Evolutionary conservation across 2,113 vertebrate genomes (phyloP).

Genomic region (Carollia perspicillata): DNA sequence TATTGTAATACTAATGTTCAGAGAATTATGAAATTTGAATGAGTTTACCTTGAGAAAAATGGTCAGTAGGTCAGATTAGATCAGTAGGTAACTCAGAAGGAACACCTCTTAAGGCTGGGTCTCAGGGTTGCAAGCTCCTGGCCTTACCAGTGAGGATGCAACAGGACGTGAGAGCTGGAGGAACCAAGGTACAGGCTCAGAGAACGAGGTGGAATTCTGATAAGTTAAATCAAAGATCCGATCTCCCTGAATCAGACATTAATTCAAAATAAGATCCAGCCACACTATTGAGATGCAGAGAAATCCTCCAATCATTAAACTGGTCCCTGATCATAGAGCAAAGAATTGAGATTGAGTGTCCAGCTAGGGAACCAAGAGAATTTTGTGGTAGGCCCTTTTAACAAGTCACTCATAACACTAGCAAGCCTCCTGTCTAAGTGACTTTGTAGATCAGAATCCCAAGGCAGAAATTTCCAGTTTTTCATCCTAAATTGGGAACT

Average conservation of each 20-base stretch:
- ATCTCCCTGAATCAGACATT: neutral
- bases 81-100: neutral
- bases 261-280: constrained; percentile 23
- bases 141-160: neutral
- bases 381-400: neutral
- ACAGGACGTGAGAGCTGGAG: neutral
- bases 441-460: neutral
- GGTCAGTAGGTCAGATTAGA: neutral
- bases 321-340: neutral
- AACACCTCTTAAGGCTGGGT: neutral
- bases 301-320: neutral
- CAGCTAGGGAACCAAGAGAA: neutral
- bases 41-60: neutral
- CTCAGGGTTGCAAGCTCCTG: neutral
- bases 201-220: neutral
- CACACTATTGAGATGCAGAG: neutral
- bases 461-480: neutral
- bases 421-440: neutral
- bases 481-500: neutral
- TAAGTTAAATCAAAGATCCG: neutral
- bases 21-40: neutral
- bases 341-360: neutral
- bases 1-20: neutral
- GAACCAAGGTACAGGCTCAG: neutral
- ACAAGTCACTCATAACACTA: neutral